phyloP scores from a whole-genome alignment of 2,888 invertebrate genomes.

The Cyaniris semiargus region DNA sequence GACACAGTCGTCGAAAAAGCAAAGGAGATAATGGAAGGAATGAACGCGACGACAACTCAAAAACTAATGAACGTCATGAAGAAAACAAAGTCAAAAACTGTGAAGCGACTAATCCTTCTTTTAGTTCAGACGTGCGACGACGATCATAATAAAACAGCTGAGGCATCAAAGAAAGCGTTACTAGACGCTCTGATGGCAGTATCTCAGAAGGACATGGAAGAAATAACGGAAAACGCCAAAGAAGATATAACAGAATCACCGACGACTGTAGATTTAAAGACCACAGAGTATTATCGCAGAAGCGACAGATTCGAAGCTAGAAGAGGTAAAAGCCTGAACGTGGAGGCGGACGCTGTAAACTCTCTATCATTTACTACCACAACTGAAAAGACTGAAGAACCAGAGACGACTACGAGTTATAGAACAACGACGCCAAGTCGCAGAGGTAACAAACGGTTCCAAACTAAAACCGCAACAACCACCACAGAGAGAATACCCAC shows the following conservation, averaged over 20 bases:
- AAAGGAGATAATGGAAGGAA: conserved; percentile 86
- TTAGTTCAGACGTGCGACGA: conserved; percentile 89
- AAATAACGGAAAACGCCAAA: conserved; percentile 55
- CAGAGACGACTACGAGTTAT: conserved; percentile 57
- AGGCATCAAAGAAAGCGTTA: conserved; percentile 84
- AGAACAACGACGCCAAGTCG: conserved; percentile 57
- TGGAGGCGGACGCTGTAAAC: conserved; percentile 66
- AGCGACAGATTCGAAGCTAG: conserved; percentile 49
- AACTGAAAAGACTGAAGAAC: conserved; percentile 54
- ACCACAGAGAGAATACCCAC: conserved; percentile 52
- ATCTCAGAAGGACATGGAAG: conserved; percentile 79
- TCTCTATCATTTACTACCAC: conserved; percentile 64
- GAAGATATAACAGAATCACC: conserved; percentile 57
- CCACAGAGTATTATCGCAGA: conserved; percentile 54
- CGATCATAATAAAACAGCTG: conserved; percentile 85
- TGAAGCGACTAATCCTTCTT: conserved; percentile 85
- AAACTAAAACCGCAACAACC: conserved; percentile 43
- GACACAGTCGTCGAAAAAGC: conserved; percentile 85
- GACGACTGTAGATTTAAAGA: conserved; percentile 51
- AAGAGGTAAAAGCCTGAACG: conserved; percentile 61
- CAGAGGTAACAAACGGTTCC: conserved; percentile 65
- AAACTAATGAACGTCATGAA: conserved; percentile 90
- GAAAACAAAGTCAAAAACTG: conserved; percentile 88
- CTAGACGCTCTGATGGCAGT: conserved; percentile 85
- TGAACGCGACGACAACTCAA: conserved; percentile 87